A percentile compares a stretch with the other conserved stretches of the same genome.
These are phyloP conservation scores for Sebastes trivittatus DNA, from an alignment of 2,797 vertebrate species.

Conservation along the genomic window DNA sequence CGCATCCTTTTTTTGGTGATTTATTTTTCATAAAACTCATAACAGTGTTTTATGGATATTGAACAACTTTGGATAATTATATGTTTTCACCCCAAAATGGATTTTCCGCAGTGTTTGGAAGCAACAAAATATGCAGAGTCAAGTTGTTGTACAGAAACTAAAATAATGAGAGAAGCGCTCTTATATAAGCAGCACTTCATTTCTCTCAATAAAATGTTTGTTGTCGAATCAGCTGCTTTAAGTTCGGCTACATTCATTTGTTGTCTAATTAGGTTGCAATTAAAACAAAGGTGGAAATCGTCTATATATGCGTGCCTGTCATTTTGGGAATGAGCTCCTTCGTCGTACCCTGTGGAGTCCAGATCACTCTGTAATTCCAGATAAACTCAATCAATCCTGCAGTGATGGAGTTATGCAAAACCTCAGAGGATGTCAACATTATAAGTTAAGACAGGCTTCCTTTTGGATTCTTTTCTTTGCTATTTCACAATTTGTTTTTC, in stretches of 20 bases:
- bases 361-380: constrained; percentile 19
- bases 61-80: constrained; percentile 19
- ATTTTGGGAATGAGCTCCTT: constrained; percentile 5
- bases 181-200: not conserved
- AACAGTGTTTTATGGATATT: constrained; percentile 28
- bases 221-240: constrained; percentile 15
- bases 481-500: not conserved
- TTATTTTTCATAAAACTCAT: constrained; percentile 23
- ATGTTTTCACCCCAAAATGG: not conserved
- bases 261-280: constrained; percentile 30
- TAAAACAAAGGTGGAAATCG: constrained; percentile 24
- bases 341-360: not conserved
- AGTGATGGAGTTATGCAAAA: not conserved
- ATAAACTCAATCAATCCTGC: constrained; percentile 21
- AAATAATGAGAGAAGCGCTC: not conserved
- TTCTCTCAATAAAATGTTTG: not conserved
- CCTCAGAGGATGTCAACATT: not conserved
- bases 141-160: not conserved
- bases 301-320: not conserved
- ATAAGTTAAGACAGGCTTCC: no score
- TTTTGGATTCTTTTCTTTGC: not conserved
- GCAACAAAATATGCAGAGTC: not conserved
- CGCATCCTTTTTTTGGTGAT: no score
- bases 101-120: not conserved
- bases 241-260: not conserved